Evolutionary conservation across 2,797 vertebrate species (phyloP).

Genomic region (Bryconaethiops microstoma): DNA sequence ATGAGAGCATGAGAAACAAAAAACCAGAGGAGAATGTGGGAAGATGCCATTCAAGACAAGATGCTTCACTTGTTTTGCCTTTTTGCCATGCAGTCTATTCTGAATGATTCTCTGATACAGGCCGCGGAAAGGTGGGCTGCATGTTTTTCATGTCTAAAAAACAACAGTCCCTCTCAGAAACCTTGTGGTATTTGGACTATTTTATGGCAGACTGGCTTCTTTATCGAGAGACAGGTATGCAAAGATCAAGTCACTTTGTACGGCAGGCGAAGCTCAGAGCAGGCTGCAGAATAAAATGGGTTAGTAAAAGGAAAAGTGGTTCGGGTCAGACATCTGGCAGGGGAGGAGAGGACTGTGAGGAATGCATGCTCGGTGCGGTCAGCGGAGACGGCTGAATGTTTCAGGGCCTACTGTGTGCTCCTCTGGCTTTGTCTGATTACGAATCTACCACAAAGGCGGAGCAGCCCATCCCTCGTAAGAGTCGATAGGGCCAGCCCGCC

Average conservation of each 20-base stretch:
- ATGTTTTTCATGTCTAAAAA: constrained; percentile 17
- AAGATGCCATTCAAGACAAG: not conserved
- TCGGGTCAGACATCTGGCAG: constrained; percentile 65
- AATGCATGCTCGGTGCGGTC: constrained; percentile 51
- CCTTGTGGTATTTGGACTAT: constrained; percentile 21
- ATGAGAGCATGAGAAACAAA: constrained; percentile 14
- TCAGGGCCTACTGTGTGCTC: constrained; percentile 26
- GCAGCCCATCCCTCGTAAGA: constrained; percentile 60
- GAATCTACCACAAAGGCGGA: constrained; percentile 34
- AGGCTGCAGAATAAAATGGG: constrained; percentile 24
- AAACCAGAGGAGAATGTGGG: not conserved
- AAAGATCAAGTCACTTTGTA: constrained; percentile 12
- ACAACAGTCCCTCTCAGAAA: not conserved
- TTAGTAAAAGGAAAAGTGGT: constrained; percentile 40
- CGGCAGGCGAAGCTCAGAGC: not conserved
- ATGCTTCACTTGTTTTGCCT: not conserved
- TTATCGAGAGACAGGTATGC: constrained; percentile 12
- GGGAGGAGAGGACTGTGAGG: constrained; percentile 58
- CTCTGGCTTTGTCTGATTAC: constrained; percentile 42
- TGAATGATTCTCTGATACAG: not conserved
- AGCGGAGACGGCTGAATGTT: constrained; percentile 44
- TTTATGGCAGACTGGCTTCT: constrained; percentile 6
- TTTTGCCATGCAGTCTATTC: not conserved
- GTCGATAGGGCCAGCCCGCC: constrained; percentile 64
- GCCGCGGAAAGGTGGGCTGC: not conserved